A percentile compares a stretch with the other conserved stretches of the same genome.
Conservation (phyloP, 2,113 vertebrate species). For the Ondatra zibethicus region DNA sequence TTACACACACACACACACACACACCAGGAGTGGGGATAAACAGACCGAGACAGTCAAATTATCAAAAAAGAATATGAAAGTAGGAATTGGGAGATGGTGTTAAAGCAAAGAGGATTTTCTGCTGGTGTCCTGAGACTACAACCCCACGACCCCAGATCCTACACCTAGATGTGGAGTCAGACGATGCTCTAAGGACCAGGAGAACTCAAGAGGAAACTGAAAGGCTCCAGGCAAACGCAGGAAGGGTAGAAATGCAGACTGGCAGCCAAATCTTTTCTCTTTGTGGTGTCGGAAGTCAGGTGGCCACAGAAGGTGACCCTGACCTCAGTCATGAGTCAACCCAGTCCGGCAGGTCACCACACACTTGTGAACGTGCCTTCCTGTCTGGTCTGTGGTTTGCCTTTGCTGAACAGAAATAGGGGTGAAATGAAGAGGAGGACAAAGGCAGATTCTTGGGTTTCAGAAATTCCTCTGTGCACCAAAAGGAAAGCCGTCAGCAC, state of each 20-base stretch:
- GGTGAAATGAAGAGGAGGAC: conserved; percentile 1
- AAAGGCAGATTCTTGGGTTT: conserved; percentile 26
- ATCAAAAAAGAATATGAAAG: not conserved
- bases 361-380: conserved; percentile 49
- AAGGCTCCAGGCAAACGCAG: not conserved
- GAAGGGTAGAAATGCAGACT: not conserved
- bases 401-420: conserved; percentile 6
- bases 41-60: not conserved
- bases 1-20: not conserved
- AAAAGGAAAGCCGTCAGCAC: conserved; percentile 18
- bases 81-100: not conserved
- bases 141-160: not conserved
- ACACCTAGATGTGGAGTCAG: not conserved
- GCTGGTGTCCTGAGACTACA: not conserved
- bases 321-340: conserved; percentile 66
- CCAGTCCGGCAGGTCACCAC: conserved; percentile 60
- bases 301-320: conserved; percentile 70
- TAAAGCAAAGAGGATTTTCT: not conserved
- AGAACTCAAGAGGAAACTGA: not conserved
- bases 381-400: conserved; percentile 60
- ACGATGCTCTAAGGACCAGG: not conserved
- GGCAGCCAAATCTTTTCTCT: not conserved
- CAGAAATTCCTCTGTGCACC: not conserved
- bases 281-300: conserved; percentile 41
- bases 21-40: not conserved